Evolutionary conservation across 2,888 invertebrate species (phyloP).

Genomic region (Eristalinus sepulchralis): DNA sequence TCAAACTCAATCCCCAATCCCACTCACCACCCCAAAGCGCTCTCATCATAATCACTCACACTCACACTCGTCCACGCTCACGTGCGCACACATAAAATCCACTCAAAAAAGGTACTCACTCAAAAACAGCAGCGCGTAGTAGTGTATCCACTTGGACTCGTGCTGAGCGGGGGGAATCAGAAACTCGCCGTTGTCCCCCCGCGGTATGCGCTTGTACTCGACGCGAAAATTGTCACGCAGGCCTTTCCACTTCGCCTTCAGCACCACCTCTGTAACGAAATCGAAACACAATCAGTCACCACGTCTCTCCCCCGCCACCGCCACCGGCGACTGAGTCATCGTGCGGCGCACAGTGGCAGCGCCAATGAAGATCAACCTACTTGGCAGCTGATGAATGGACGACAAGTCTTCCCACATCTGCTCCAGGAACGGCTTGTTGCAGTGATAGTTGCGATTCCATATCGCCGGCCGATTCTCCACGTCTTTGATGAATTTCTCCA

Average conservation of each 20-base stretch:
- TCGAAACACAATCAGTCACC: constrained; percentile 12
- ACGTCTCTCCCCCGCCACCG: background rate
- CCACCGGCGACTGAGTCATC: constrained; percentile 14
- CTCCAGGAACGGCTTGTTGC: constrained; percentile 80
- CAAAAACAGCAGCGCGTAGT: constrained; percentile 79
- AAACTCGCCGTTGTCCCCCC: constrained; percentile 79
- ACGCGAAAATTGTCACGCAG: constrained; percentile 81
- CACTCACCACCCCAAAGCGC: background rate
- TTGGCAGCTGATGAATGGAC: constrained; percentile 78
- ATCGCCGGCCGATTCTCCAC: constrained; percentile 80
- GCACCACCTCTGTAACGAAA: constrained; percentile 77
- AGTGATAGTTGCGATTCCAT: constrained; percentile 81
- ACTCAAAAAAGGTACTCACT: constrained; percentile 74
- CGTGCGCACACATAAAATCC: background rate
- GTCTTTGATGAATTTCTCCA: constrained; percentile 80
- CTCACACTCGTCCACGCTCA: background rate
- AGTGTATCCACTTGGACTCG: constrained; percentile 81
- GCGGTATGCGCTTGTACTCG: constrained; percentile 80
- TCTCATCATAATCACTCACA: background rate
- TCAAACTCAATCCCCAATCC: background rate
- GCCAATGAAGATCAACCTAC: constrained; percentile 73
- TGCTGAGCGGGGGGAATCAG: constrained; percentile 79
- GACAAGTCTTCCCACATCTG: constrained; percentile 81
- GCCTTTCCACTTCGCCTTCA: constrained; percentile 81
- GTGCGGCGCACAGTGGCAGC: background rate